Base-by-base conservation (phyloP, 2,888 invertebrate genomes). In the Tachina lurida region DNA sequence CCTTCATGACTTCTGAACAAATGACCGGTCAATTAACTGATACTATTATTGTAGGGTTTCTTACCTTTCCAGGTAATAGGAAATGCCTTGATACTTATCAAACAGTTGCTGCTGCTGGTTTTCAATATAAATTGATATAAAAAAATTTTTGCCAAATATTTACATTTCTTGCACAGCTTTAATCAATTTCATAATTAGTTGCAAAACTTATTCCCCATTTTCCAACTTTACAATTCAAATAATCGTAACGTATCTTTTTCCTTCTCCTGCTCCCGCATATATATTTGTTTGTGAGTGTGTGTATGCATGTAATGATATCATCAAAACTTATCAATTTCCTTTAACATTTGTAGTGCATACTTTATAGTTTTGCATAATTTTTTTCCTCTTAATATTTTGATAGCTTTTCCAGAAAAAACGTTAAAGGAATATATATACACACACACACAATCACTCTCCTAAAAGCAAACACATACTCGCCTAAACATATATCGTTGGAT, bases 331-430 rank as follows among this genome's bases (percentile, higher is more conserved):
- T 47, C n/a, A 67, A 67, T 52, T 52, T 31, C 15, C 52, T 56
- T 31, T 74, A 76, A 54, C 56, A 75, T 79, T 73, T 62, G 81
- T 74, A 56, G 68, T 56, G 12, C 5, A 31, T 31, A 31, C 73
- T 67, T 62, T 74, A 13, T 68, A 81, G 81, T 77, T 73, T 81
- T 84, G 63, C 77, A 81, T 73, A 81, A 68, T 74, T n/a, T 67
- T 62, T 81, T 73, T 54, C 47, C 47, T 62, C 74, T 45, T 52
- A 80, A 67, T 56, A 81, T 77, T 84, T 81, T 71, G 67, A 77
- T 77, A 77, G 76, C 60, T 52, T 54, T 22, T 73, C 49, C 49
- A 62, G 54, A 49, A 81, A 74, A 74, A 12, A 52, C 52, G 7
- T 49, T 19, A 75, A 22, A 31, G 15, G 39, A 45, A 77, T 10